These are phyloP conservation scores for Myripristis murdjan DNA, from an alignment of 2,797 vertebrate species.

Conservation along the genomic window DNA sequence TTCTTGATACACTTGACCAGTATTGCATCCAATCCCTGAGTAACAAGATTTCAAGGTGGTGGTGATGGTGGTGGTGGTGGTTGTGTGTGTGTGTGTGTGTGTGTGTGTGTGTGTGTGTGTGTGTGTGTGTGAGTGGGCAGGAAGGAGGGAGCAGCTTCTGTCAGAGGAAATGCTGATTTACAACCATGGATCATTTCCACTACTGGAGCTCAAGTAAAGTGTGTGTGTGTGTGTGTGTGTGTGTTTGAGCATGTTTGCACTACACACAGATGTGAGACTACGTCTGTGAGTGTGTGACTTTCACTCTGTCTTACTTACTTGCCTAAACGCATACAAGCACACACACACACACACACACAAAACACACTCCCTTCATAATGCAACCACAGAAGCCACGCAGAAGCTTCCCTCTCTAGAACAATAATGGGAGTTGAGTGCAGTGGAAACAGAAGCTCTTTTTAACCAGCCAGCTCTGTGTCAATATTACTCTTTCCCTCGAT, in stretches of 20 bases:
- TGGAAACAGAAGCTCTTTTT: slow-evolving; percentile 74
- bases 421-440: slow-evolving; percentile 58
- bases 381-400: background rate
- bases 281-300: slow-evolving; percentile 28
- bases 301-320: slow-evolving; percentile 11
- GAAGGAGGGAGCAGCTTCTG: background rate
- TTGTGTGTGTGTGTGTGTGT: background rate
- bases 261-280: slow-evolving; percentile 26
- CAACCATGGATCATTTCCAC: slow-evolving; percentile 16
- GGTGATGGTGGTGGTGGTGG: background rate
- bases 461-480: slow-evolving; percentile 67
- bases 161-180: slow-evolving; percentile 19
- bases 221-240: no score
- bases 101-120: background rate
- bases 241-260: background rate
- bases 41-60: slow-evolving; percentile 37
- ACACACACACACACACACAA: slow-evolving; percentile 1
- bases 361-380: slow-evolving; percentile 8
- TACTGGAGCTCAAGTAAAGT: slow-evolving; percentile 18
- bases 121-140: background rate
- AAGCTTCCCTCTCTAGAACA: slow-evolving; percentile 27
- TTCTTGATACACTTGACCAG: slow-evolving; percentile 30
- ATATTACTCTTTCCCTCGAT: slow-evolving; percentile 76
- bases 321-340: no score
- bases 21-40: slow-evolving; percentile 45